Base-by-base conservation (phyloP, 2,113 vertebrate genomes). In the Paramisgurnus dabryanus region DNA sequence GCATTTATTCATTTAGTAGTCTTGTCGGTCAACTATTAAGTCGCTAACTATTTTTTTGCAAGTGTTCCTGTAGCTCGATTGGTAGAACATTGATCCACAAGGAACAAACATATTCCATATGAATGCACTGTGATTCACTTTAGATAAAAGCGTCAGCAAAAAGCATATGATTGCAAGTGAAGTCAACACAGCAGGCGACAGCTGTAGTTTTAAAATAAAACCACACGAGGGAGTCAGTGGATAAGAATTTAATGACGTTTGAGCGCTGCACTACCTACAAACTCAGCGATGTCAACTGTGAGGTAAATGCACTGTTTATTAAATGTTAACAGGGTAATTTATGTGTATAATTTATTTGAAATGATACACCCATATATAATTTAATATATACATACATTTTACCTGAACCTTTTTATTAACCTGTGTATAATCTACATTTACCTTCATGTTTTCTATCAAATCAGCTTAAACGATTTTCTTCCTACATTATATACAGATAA, bases 141-240 rank as follows among this genome's bases (percentile, higher is more conserved):
- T 34, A 34, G 27, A 34, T 34, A 34, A 34, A 34, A 34, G 27
- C 2, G 27, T 34, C 27, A 34, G 1, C 27, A 2, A 34, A 34
- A 34, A 7, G 47, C 7, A 49, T 49, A 7, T 10, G 8, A 4
- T 13, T 53, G 50, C 12, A 12, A 53, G 13, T 13, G 50, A 53
- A 5, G 4, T 4, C 13, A 22, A 22, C 22, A 22, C 22, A 53
- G 7, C 34, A 6, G 22, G 27, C 27, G 27, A 34, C 27, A 72
- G 27, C 6, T 57, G 57, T 49, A 79, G 22, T 58, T 74, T 34
- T 77, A 15, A 4, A 0, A 40, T 70, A n/a, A 10, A 12, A 64
- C 73, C 90, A 90, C 88, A 9, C 58, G 91, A 80, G 82, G 90
- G 88, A 79, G 86, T 84, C 87, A 58, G 40, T 71, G 49, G 1